Percentiles rank a stretch among this genome's conserved stretches.
Evolutionary conservation across 2,113 vertebrate genomes (phyloP).

Genomic region (Chitala chitala): DNA sequence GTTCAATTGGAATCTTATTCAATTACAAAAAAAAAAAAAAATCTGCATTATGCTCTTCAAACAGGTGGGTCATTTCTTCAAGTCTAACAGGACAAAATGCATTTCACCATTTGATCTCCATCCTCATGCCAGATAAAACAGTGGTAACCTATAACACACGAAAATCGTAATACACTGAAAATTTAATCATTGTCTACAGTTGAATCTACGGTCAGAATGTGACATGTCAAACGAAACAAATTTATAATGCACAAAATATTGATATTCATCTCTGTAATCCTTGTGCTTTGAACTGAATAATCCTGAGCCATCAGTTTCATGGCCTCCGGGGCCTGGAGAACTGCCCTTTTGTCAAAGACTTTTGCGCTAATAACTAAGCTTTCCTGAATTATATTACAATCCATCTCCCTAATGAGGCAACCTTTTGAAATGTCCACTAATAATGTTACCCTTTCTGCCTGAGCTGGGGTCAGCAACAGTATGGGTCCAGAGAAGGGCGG

Average conservation of each 20-base stretch:
- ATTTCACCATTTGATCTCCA: neutral
- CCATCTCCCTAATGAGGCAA: slow-evolving; percentile 20
- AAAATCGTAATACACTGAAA: neutral
- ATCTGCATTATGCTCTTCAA: neutral
- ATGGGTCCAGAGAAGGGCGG: neutral
- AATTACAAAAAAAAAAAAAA: neutral
- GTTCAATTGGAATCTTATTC: no score
- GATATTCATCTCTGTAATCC: neutral
- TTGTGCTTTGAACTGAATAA: neutral
- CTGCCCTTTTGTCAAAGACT: neutral
- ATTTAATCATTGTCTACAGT: slow-evolving; percentile 3
- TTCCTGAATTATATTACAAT: slow-evolving; percentile 17
- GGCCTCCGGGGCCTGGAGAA: neutral
- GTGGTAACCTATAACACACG: neutral
- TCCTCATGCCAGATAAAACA: neutral
- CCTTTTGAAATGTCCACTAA: slow-evolving; percentile 19
- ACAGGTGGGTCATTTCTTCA: neutral
- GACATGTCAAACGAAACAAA: neutral
- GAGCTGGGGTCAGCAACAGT: neutral
- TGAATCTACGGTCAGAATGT: neutral
- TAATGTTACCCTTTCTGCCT: slow-evolving; percentile 13
- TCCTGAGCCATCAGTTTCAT: slow-evolving; percentile 1
- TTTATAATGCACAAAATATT: neutral
- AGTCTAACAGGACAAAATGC: neutral
- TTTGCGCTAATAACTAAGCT: slow-evolving; percentile 5